These are phyloP conservation scores for Heptranchias perlo DNA, from an alignment of 2,113 vertebrate species.

Conservation along the genomic window DNA sequence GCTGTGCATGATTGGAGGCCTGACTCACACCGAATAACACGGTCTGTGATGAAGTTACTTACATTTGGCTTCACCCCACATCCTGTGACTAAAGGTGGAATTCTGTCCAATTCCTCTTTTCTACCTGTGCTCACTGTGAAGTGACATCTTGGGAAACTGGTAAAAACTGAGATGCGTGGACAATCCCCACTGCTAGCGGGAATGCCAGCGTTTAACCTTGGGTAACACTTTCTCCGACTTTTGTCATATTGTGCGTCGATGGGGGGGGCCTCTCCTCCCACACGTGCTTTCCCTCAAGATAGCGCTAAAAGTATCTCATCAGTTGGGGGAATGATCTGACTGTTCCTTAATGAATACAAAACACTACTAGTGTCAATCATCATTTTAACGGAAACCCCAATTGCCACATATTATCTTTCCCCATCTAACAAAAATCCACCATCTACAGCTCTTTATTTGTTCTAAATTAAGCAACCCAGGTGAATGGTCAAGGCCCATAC, in stretches of 20 bases:
- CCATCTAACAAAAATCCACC: background rate
- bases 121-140: background rate
- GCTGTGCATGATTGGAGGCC: background rate
- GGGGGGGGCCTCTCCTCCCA: background rate
- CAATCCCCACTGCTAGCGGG: background rate
- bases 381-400: background rate
- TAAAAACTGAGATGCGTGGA: background rate
- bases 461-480: background rate
- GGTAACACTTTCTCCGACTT: background rate
- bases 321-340: background rate
- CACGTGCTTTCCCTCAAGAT: too few relatives aligned
- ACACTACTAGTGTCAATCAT: background rate
- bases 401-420: background rate
- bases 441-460: background rate
- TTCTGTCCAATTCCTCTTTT: slow-evolving; percentile 10
- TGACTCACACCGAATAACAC: background rate
- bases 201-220: background rate
- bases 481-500: background rate
- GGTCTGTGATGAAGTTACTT: background rate
- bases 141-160: background rate
- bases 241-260: background rate
- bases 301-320: background rate
- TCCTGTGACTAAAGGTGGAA: background rate
- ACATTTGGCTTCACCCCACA: background rate
- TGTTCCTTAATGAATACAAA: background rate